A percentile compares a stretch with the other conserved stretches of the same genome.
Evolutionary conservation across 53 echinoderm and acorn worm genomes (phyloP).

Genomic region (Luidia sarsii): DNA sequence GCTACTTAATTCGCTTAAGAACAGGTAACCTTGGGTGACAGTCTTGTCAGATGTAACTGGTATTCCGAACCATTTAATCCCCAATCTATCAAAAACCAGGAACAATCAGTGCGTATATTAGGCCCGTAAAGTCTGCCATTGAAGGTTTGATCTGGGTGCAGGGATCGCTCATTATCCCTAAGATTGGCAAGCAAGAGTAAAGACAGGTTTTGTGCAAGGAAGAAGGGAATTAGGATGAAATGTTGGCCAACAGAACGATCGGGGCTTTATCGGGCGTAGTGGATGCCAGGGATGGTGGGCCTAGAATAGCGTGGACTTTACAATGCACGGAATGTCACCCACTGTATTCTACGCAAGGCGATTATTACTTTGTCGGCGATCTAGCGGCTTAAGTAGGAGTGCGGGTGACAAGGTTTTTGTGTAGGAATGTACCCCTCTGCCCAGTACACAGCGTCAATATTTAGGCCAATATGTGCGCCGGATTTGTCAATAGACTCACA

Average conservation of each 20-base stretch:
- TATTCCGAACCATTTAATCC: background rate
- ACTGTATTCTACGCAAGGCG: background rate
- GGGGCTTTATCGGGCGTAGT: background rate
- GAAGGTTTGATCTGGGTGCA: constrained; percentile 8
- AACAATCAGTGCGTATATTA: constrained; percentile 17
- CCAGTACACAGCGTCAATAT: constrained; percentile 35
- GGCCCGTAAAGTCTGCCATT: constrained; percentile 13
- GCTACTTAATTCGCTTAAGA: constrained; percentile 14
- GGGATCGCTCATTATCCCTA: constrained; percentile 29
- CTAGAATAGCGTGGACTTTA: constrained; percentile 4
- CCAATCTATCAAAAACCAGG: background rate
- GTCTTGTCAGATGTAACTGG: constrained; percentile 2
- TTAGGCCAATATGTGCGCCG: background rate
- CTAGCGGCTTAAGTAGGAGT: background rate
- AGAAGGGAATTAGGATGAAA: constrained; percentile 33
- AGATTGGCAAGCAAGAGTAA: background rate
- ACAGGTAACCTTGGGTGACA: constrained; percentile 10
- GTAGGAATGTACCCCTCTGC: background rate
- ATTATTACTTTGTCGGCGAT: background rate
- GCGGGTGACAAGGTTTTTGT: background rate
- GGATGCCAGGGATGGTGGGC: background rate
- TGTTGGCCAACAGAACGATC: constrained; percentile 41
- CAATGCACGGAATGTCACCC: background rate
- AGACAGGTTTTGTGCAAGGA: background rate
- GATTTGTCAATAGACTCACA: too few species aligned